Evolutionary conservation across 37 sponge, comb jelly and placozoan genomes (phyloP).

Genomic region (Halisarca cf. caerulea): DNA sequence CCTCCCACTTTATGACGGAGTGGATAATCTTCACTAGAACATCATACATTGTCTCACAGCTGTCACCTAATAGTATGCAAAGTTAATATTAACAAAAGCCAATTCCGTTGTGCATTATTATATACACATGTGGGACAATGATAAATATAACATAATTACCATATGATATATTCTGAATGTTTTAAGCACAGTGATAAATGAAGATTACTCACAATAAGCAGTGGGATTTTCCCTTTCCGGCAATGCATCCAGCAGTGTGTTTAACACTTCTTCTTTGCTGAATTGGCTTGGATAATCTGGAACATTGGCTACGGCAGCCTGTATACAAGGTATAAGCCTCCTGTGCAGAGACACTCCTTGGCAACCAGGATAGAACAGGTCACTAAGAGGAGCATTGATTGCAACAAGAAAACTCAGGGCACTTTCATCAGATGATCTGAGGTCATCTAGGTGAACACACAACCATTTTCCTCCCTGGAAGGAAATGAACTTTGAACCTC

Average conservation of each 20-base stretch:
- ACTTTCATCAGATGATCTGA: slow-evolving; percentile 41
- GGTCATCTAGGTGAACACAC: slow-evolving; percentile 76
- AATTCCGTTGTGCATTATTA: no score
- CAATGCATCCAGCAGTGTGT: background rate
- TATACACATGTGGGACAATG: no score
- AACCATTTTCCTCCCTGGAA: slow-evolving; percentile 81
- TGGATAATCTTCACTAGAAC: slow-evolving; percentile 47
- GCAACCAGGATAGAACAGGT: slow-evolving; percentile 41
- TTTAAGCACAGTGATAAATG: no score
- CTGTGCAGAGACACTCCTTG: background rate
- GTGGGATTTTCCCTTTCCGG: background rate
- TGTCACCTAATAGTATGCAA: no score
- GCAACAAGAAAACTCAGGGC: slow-evolving; percentile 40
- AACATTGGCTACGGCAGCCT: background rate
- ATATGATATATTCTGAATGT: no score
- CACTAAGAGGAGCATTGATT: slow-evolving; percentile 44
- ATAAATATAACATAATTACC: no score
- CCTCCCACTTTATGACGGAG: slow-evolving; percentile 39
- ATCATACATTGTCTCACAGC: slow-evolving; percentile 39
- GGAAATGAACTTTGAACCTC: slow-evolving; percentile 52
- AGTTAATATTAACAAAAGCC: no score
- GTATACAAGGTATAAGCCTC: background rate
- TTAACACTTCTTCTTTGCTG: background rate
- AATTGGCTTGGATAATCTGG: background rate
- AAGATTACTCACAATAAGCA: no score